Conservation (phyloP, 2,113 vertebrate species). For the Oreotrochilus melanogaster region DNA sequence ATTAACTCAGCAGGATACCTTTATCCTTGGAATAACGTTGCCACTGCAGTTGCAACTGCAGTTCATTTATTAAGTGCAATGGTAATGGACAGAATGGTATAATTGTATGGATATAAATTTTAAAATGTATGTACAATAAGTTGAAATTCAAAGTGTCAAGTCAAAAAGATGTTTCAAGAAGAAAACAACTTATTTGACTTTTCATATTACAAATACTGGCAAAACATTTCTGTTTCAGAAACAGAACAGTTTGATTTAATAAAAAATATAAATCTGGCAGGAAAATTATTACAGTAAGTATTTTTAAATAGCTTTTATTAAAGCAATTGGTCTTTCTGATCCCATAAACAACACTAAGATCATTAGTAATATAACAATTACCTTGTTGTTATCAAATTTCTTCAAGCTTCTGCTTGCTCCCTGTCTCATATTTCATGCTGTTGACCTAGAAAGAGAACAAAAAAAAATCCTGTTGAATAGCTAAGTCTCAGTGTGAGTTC, state of each 20-base stretch:
- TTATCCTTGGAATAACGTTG: background rate
- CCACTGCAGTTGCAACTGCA: background rate
- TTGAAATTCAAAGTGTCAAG: background rate
- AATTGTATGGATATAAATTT: background rate
- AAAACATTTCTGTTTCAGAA: background rate
- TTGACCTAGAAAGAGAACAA: background rate
- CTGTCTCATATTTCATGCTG: background rate
- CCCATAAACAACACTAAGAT: background rate
- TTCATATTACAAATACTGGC: background rate
- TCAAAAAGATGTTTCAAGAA: background rate
- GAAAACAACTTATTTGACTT: background rate
- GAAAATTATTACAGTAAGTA: background rate
- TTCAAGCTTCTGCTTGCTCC: background rate
- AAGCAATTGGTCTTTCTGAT: background rate
- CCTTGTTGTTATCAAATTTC: background rate
- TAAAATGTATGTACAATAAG: background rate
- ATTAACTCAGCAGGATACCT: background rate
- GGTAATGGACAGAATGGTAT: background rate
- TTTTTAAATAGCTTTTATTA: background rate
- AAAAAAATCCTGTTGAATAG: background rate
- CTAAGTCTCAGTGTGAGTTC: background rate
- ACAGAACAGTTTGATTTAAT: background rate
- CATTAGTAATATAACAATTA: background rate
- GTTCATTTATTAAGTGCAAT: background rate
- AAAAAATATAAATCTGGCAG: background rate